phyloP scores from a whole-genome alignment of 2,797 vertebrate genomes.

The Anguilla megastoma region DNA sequence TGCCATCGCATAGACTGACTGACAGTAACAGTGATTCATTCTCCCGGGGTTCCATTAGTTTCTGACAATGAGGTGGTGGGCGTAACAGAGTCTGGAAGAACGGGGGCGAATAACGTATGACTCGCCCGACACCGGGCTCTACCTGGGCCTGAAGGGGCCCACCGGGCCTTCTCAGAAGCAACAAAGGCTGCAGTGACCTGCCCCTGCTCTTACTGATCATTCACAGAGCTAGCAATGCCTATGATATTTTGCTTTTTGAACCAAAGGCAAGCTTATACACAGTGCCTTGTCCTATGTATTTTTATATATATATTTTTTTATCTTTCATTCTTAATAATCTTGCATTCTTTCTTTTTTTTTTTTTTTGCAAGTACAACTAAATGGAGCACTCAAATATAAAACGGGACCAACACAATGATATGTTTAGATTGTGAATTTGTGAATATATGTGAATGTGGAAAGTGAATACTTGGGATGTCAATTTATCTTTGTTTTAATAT shows the following conservation, averaged over 20 bases:
- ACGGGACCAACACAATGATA: too few relatives aligned
- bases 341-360: background rate
- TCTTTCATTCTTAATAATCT: background rate
- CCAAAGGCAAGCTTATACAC: background rate
- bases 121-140: background rate
- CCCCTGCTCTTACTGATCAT: slow-evolving; percentile 3
- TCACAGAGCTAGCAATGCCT: background rate
- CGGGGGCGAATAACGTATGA: background rate
- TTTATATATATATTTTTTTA: background rate
- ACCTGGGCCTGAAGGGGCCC: background rate
- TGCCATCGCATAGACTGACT: background rate
- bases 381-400: background rate
- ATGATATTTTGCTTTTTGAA: background rate
- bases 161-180: background rate
- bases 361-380: background rate
- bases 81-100: background rate
- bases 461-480: background rate
- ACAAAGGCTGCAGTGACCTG: background rate
- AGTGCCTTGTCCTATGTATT: too few relatives aligned
- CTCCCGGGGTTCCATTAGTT: background rate
- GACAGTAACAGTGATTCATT: background rate
- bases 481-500: background rate
- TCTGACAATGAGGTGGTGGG: background rate
- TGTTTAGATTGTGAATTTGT: too few relatives aligned
- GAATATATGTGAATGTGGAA: background rate